Evolutionary conservation across 2,113 vertebrate species (phyloP).

Genomic region (Cyprinodon brontotheroides): DNA sequence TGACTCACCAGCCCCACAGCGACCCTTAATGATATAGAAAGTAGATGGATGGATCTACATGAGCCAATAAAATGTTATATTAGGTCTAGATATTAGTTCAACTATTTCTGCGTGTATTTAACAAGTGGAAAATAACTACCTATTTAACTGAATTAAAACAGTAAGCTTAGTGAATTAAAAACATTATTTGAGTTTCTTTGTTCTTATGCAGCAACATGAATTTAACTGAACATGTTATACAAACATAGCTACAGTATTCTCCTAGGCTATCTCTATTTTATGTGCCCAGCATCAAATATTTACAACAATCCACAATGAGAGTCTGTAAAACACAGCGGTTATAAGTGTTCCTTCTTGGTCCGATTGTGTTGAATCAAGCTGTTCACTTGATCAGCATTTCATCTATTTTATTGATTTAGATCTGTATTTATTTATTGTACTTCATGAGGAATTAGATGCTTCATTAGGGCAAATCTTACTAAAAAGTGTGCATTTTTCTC

Average conservation of each 20-base stretch:
- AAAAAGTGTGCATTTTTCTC: neutral
- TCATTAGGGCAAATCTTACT: neutral
- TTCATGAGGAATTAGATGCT: neutral
- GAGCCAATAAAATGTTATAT: neutral
- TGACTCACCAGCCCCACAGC: too few species aligned
- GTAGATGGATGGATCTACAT: neutral
- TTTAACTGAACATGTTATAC: conserved; percentile 10
- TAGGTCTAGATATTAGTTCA: neutral
- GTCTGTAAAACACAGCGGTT: conserved; percentile 10
- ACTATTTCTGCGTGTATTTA: too few species aligned
- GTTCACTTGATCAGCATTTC: neutral
- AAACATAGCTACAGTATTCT: neutral
- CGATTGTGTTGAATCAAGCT: neutral
- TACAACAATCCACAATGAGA: conserved; percentile 1
- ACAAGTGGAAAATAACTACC: neutral
- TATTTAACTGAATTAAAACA: neutral
- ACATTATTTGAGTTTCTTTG: neutral
- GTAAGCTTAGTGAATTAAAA: too few species aligned
- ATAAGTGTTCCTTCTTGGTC: neutral
- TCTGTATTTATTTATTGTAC: neutral
- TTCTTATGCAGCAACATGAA: neutral
- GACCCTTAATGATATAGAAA: neutral
- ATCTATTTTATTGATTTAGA: neutral
- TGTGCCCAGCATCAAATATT: conserved; percentile 17
- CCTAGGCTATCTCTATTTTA: conserved; percentile 4